Evolutionary conservation across 2,113 vertebrate species (phyloP).

Genomic region (Hyaena hyaena): DNA sequence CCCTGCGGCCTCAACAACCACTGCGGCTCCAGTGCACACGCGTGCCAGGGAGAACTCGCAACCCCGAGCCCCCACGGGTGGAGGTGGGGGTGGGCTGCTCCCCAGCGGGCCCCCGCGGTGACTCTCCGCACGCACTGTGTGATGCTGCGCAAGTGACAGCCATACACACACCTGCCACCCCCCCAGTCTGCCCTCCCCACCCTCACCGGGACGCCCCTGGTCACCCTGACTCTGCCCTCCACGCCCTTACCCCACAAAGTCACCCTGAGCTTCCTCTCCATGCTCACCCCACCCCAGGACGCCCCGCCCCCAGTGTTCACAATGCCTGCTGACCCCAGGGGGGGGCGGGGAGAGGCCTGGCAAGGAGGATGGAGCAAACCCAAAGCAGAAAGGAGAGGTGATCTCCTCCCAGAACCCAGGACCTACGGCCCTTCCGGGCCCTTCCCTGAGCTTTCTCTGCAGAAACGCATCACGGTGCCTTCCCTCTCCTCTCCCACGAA

Average conservation of each 20-base stretch:
- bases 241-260: too few relatives aligned
- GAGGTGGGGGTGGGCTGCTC: not conserved
- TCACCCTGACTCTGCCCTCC: too few relatives aligned
- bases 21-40: too few relatives aligned
- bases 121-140: too few relatives aligned
- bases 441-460: rapidly evolving
- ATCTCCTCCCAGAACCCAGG: not conserved
- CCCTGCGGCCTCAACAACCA: too few relatives aligned
- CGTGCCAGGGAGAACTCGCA: not conserved
- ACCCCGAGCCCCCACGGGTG: not conserved
- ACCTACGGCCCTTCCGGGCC: not conserved
- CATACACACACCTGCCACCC: not conserved
- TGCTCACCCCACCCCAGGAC: too few relatives aligned
- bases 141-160: not conserved
- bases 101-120: rapidly evolving
- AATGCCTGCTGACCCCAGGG: too few relatives aligned
- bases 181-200: not conserved
- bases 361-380: not conserved
- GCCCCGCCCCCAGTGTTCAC: too few relatives aligned
- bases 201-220: not conserved
- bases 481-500: not conserved
- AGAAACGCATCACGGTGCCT: not conserved
- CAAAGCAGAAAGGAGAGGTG: not conserved
- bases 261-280: too few relatives aligned
- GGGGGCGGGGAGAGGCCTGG: not conserved